Base-by-base conservation (phyloP, 1,140 invertebrate species). In the Diabrotica virgifera region DNA sequence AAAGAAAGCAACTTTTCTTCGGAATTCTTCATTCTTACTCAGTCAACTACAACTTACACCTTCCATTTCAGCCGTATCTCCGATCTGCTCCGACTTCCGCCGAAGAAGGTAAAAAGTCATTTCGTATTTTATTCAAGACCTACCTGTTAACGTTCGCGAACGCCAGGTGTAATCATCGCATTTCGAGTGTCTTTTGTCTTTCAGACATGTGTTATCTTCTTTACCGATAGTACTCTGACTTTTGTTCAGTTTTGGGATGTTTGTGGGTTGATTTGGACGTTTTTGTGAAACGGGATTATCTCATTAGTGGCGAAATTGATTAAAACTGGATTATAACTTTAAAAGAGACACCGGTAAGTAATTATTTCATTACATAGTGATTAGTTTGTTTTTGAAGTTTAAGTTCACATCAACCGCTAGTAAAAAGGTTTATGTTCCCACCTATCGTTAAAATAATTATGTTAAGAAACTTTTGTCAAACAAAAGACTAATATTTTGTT, bases 281-380 rank as follows among this genome's bases (percentile, higher is more conserved):
- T 52, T 56, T 50, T 62, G 61, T 59, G 59, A 51, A 60, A 8
- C 46, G 11, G 57, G 24, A 40, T 5, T 38, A 13, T 14, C 52
- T 13, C 9, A n/a, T 54, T 37, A 52, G 59, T 40, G 54, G 12
- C 13, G 8, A n/a, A 55, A 52, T 36, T 36, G 36, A 52, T 61
- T 52, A 71, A 73, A 73, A 66, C 72, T 73, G 72, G 72, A 73
- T 71, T 68, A 70, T 58, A 70, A 37, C 38, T 67, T 58, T 65
- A 36, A 24, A 36, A 53, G 63, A 14, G 61, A 65, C 36, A 64
- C 64, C 64, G 72, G 72, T 73, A 68, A 73, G 72, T 64, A 24
- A 24, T 24, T 24, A 24, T 24, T 24, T 24, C 1, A 24, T 24
- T 24, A 24, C 24, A 24, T 24, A 24, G 1, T 24, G 24, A 24